Evolutionary conservation across 1,140 invertebrate species (phyloP), one percentile per base, ranked within the genome.

Genomic region (Lasioglossum baleicum): DNA sequence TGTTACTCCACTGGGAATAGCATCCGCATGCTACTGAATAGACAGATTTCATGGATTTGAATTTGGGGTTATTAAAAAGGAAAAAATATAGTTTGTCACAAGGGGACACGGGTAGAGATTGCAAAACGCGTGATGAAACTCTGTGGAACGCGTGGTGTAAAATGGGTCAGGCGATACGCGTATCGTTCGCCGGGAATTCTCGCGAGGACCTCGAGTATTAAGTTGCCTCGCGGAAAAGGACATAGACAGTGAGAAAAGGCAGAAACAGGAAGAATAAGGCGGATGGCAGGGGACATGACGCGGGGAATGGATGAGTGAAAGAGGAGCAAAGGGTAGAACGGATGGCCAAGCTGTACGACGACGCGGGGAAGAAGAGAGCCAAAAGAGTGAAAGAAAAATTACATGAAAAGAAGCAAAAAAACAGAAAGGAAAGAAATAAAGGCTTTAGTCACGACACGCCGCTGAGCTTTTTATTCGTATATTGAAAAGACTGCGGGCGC

Each of bases 81-180:
- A 35, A 35, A 35, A 35, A 35, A 35, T 4, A 35, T 35, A 3
- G 35, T 2, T 35, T 35, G 35, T 35, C 35, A 35, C 35, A 35
- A 35, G 35, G 35, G 35, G 3, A 35, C 2, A 35, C 35, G 3
- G 35, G 35, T 35, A 15, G 15, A 15, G 15, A 53, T 5, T 15
- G 15, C 5, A n/a, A 17, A n/a, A 56, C 6, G 53, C 20, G 20
- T n/a, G 56, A n/a, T 8, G n/a, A 80, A 80, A 56, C 65, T 61
- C 65, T 61, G 51, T 84, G 42, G 40, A 75, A 72, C 48, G 31
- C 60, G 68, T 53, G 75, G 13, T 6, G 77, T 69, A 73, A 85
- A 85, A 84, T 77, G 10, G 83, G 77, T 84, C 83, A 68, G 63
- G 35, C n/a, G 69, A 81, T 69, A 81, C 60, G 70, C 79, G 40